phyloP scores from a whole-genome alignment of 2,888 invertebrate species.

The Scaeva pyrastri region DNA sequence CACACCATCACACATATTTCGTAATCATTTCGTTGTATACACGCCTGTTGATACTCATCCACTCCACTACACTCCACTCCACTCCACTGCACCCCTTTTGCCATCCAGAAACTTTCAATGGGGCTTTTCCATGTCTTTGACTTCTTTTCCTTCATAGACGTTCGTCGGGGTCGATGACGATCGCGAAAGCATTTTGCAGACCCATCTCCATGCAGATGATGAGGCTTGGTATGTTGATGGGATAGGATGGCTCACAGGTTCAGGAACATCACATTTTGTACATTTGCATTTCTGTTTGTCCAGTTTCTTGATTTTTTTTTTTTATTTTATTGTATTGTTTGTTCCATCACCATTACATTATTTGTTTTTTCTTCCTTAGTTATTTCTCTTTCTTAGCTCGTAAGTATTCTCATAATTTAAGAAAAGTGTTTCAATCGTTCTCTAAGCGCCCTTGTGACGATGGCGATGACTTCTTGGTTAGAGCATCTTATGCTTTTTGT shows the following conservation, averaged over 20 bases:
- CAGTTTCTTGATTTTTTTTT: slow-evolving; percentile 31
- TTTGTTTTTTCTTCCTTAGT: slow-evolving; percentile 22
- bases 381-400: slow-evolving; percentile 38
- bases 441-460: slow-evolving; percentile 52
- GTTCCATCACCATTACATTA: slow-evolving; percentile 9
- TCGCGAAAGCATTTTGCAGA: slow-evolving; percentile 48
- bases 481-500: slow-evolving; percentile 21
- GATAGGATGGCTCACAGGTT: neutral
- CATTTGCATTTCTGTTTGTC: slow-evolving; percentile 67
- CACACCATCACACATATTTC: slow-evolving; percentile 65
- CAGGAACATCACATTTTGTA: slow-evolving; percentile 61
- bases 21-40: slow-evolving; percentile 55
- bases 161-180: slow-evolving; percentile 29
- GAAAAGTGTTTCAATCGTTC: slow-evolving; percentile 67
- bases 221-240: too few relatives aligned
- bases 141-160: slow-evolving; percentile 22
- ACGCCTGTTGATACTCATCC: slow-evolving; percentile 16
- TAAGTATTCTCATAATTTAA: slow-evolving; percentile 73
- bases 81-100: neutral
- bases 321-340: slow-evolving; percentile 14
- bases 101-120: neutral
- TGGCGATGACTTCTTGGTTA: slow-evolving; percentile 27
- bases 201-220: slow-evolving; percentile 29
- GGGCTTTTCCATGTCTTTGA: slow-evolving; percentile 17
- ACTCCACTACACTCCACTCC: too few relatives aligned